Evolutionary conservation across 1,140 invertebrate species (phyloP).

Genomic region (Drosophila serrata): DNA sequence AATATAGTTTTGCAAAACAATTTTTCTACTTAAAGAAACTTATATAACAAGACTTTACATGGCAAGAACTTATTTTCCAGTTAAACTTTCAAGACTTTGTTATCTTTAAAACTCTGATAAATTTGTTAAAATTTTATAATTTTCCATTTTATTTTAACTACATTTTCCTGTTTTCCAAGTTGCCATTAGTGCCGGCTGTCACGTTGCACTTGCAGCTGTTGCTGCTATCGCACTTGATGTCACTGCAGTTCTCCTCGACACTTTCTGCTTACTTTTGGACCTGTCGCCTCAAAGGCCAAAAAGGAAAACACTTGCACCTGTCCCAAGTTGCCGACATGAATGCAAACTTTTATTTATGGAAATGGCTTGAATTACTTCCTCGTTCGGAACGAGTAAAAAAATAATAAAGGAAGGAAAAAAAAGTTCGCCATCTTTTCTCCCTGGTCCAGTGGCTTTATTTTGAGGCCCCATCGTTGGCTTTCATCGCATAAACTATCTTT

Average conservation of each 20-base stretch:
- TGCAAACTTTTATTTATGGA: constrained; percentile 51
- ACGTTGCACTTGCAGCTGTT: constrained; percentile 10
- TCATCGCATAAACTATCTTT: constrained; percentile 74
- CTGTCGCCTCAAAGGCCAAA: constrained; percentile 29
- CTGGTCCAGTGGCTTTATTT: constrained; percentile 57
- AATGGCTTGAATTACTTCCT: constrained; percentile 78
- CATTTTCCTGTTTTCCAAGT: constrained; percentile 2
- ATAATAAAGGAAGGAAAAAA: constrained; percentile 18
- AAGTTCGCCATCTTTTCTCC: constrained; percentile 14
- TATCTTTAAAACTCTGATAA: not conserved
- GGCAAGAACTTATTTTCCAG: no score
- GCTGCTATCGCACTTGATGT: constrained; percentile 12
- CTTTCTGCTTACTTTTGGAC: constrained; percentile 34
- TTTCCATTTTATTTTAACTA: not conserved
- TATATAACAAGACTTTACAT: not conserved
- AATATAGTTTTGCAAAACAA: no score
- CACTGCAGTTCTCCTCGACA: constrained; percentile 31
- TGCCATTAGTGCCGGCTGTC: constrained; percentile 1
- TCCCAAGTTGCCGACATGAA: constrained; percentile 26
- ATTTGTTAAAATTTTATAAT: not conserved
- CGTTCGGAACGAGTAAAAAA: constrained; percentile 33
- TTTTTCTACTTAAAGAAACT: not conserved
- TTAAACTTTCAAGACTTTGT: not conserved
- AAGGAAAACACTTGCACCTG: constrained; percentile 51
- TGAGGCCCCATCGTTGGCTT: constrained; percentile 33